Base-by-base conservation (phyloP, 2,113 vertebrate genomes). In the Semicossyphus pulcher region DNA sequence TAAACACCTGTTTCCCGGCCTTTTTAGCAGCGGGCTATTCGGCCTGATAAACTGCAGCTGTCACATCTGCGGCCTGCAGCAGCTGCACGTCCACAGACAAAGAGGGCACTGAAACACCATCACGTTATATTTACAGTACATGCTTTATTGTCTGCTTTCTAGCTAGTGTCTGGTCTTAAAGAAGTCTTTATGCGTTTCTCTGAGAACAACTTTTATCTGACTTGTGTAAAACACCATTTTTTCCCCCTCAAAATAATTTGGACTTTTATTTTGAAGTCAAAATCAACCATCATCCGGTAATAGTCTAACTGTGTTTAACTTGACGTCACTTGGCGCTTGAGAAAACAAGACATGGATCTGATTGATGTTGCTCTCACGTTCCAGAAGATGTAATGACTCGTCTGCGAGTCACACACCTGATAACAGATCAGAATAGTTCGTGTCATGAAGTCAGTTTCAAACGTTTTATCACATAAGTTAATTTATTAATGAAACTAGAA, bases 331-430 rank as follows among this genome's bases (percentile, higher is more conserved):
- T 18, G 29, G 64, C 2, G 3, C 54, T 4, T 8, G 10, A 61
- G 34, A 90, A 88, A 88, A 83, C 76, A 56, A 87, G 84, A 69
- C 47, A 68, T 69, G 81, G 74, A 83, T 84, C 70, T 56, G 25
- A 39, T 26, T 53, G 11, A 15, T 39, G 56, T 2, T 48, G n/a
- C 10, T 10, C 18, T 47, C 20, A 15, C 1, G 15, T 41, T 39
- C 32, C 5, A 10, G n/a, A 31, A 4, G 25, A 32, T 11, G 18
- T 45, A 21, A 7, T 20, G 28, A 48, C 14, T 26, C 11, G 0
- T 8, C 21, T 48, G n/a, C n/a, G n/a, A n/a, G n/a, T n/a, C n/a
- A n/a, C n/a, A n/a, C n/a, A n/a, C n/a, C n/a, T n/a, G n/a, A n/a
- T n/a, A n/a, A n/a, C n/a, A n/a, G n/a, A n/a, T n/a, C n/a, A n/a